Evolutionary conservation across 2,888 invertebrate species (phyloP).

Genomic region (Nezara viridula): DNA sequence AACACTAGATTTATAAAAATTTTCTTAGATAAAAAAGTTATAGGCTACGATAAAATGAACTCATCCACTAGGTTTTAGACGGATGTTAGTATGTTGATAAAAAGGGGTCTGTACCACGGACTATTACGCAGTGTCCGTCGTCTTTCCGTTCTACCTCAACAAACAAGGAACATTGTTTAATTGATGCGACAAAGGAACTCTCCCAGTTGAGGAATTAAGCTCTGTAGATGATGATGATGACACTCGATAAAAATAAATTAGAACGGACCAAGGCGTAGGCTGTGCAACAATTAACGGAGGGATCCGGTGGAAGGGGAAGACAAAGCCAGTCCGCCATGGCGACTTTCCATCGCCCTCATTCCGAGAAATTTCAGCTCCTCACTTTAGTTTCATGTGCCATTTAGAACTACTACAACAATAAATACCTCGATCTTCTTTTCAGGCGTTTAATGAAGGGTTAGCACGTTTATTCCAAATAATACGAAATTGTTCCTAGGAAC

Average conservation of each 20-base stretch:
- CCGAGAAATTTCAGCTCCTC: neutral
- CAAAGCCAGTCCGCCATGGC: slow-evolving; percentile 16
- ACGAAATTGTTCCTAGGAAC: neutral
- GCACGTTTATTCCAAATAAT: neutral
- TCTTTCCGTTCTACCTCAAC: no score
- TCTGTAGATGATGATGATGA: neutral
- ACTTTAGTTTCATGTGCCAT: neutral
- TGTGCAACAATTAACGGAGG: slow-evolving; percentile 41
- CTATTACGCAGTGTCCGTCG: no score
- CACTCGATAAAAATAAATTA: slow-evolving; percentile 43
- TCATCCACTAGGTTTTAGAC: no score
- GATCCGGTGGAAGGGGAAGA: neutral
- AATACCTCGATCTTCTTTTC: neutral
- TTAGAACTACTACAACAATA: no score
- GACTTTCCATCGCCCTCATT: slow-evolving; percentile 28
- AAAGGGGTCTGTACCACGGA: no score
- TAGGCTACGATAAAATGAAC: no score
- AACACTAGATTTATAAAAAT: no score
- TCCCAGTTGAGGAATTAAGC: slow-evolving; percentile 20
- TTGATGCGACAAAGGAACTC: neutral
- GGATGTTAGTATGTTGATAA: no score
- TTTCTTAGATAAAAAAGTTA: no score
- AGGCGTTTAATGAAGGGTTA: neutral
- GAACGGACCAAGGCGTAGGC: slow-evolving; percentile 3
- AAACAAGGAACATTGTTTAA: neutral